These are phyloP conservation scores for Micoletzkya japonica DNA, from an alignment of 2,888 invertebrate genomes.

Conservation along the genomic window DNA sequence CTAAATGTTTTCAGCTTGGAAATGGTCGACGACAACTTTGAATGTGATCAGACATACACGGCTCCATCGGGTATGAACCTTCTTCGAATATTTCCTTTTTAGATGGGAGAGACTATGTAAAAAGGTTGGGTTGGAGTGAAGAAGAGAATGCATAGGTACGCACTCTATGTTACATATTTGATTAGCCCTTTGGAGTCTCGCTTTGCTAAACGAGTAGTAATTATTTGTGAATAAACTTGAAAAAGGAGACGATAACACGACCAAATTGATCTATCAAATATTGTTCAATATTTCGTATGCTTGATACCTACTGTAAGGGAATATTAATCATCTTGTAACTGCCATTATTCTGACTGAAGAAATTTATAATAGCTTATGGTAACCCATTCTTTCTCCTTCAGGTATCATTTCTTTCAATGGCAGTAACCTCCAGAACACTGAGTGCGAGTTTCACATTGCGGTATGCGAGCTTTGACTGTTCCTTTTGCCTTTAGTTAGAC, in stretches of 20 bases:
- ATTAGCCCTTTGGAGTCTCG: not conserved
- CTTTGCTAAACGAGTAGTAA: not conserved
- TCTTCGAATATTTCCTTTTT: no score
- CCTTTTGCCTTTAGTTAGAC: not conserved
- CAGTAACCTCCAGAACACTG: constrained; percentile 30
- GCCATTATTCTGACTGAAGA: no score
- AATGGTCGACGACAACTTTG: constrained; percentile 40
- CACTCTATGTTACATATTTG: no score
- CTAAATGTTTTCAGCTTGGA: constrained; percentile 37
- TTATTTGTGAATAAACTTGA: no score
- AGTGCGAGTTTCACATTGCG: constrained; percentile 54
- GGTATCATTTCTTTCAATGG: constrained; percentile 44
- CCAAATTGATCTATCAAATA: not conserved
- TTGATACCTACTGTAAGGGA: no score
- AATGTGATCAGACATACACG: constrained; percentile 55
- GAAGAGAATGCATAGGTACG: no score
- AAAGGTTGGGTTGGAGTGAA: no score
- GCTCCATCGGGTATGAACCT: constrained; percentile 46
- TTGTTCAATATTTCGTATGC: no score
- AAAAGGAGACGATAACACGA: not conserved
- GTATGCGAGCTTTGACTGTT: constrained; percentile 28
- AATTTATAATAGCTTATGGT: no score
- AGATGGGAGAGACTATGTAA: no score
- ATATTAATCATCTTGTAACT: no score
- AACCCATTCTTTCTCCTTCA: not conserved